A percentile compares a stretch with the other conserved stretches of the same genome.
These are phyloP conservation scores for Gastrophysa polygoni DNA, from an alignment of 2,888 invertebrate species.

Conservation along the genomic window DNA sequence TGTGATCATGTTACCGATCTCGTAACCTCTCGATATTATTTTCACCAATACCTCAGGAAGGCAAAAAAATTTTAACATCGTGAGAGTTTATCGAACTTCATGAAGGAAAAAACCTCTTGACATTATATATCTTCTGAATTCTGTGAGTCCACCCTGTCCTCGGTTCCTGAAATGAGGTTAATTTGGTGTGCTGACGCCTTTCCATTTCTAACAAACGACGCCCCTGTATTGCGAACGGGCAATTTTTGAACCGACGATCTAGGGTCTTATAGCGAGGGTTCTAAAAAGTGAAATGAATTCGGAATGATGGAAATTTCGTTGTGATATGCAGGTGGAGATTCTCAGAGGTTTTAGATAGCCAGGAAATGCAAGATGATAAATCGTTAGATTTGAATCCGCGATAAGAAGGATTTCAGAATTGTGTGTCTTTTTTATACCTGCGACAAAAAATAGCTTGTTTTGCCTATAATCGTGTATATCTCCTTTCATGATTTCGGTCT, in stretches of 20 bases:
- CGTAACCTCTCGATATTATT: too few relatives aligned
- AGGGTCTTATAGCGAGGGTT: background rate
- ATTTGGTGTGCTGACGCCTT: too few relatives aligned
- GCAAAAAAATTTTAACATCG: too few relatives aligned
- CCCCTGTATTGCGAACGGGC: background rate
- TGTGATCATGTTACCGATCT: too few relatives aligned
- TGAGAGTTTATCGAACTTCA: too few relatives aligned
- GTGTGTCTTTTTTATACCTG: background rate
- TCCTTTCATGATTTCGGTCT: background rate
- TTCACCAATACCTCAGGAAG: too few relatives aligned
- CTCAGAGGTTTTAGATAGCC: background rate
- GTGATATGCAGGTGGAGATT: background rate
- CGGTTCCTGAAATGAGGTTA: too few relatives aligned
- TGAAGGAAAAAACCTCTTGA: too few relatives aligned
- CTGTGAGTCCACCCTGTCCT: too few relatives aligned
- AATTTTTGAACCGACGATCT: background rate
- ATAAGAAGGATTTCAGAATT: background rate
- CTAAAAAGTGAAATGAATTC: background rate
- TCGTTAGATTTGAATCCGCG: background rate
- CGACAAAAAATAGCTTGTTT: background rate
- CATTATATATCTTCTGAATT: too few relatives aligned
- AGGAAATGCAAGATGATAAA: slow-evolving; percentile 1
- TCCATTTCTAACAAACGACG: background rate
- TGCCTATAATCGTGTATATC: background rate
- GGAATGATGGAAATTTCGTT: background rate